Evolutionary conservation across 2,797 vertebrate genomes (phyloP).

Genomic region (Syngnathus rostellatus): DNA sequence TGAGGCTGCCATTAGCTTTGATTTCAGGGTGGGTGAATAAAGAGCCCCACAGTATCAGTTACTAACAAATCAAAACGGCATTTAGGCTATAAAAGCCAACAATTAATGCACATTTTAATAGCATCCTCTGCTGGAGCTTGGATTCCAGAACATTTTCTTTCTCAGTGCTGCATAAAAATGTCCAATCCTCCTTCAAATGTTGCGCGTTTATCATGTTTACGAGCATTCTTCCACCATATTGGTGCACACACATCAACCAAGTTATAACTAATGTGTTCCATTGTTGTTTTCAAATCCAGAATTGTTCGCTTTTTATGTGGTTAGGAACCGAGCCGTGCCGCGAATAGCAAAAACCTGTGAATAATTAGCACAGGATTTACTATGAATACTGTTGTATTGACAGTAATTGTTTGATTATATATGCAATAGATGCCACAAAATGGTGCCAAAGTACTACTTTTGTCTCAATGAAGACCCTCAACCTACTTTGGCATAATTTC

Average conservation of each 20-base stretch:
- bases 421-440: not conserved
- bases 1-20: conserved; percentile 30
- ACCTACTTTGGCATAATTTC: not conserved
- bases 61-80: conserved; percentile 8
- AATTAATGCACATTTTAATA: conserved; percentile 1
- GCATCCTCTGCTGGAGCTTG: not conserved
- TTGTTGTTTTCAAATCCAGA: too few relatives aligned
- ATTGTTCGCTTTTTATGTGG: not conserved
- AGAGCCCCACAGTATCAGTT: conserved; percentile 3
- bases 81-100: not conserved
- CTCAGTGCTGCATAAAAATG: not conserved
- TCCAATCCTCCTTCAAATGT: not conserved
- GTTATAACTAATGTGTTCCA: not conserved
- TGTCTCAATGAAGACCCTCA: not conserved
- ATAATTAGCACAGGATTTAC: too few relatives aligned
- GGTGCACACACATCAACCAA: not conserved
- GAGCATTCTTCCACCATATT: not conserved
- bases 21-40: conserved; percentile 20
- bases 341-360: too few relatives aligned
- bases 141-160: not conserved
- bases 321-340: not conserved
- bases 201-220: not conserved
- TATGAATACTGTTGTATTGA: too few relatives aligned
- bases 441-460: not conserved
- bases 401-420: not conserved